Conservation (phyloP, 2,113 vertebrate species). For the Lagopus muta region DNA sequence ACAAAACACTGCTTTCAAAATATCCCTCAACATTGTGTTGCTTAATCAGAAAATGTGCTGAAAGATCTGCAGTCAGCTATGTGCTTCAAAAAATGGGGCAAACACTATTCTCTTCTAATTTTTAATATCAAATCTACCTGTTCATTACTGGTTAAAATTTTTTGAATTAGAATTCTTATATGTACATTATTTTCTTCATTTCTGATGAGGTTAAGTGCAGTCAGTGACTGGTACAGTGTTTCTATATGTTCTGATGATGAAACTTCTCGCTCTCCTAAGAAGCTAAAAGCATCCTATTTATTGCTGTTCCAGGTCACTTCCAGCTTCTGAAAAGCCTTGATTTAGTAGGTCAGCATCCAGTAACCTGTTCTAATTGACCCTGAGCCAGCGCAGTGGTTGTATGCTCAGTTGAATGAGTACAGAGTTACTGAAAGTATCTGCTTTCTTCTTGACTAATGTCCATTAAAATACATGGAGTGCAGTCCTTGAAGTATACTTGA, state of each 20-base stretch:
- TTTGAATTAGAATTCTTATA: neutral
- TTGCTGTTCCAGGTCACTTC: neutral
- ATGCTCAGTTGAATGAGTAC: fast-evolving
- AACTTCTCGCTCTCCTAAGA: too few species aligned
- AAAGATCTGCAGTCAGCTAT: neutral
- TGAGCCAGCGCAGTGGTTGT: neutral
- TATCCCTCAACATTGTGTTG: neutral
- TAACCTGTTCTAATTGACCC: neutral
- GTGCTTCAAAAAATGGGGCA: neutral
- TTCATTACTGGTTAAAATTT: neutral
- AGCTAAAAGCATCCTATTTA: neutral
- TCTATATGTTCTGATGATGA: neutral
- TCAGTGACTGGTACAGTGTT: neutral
- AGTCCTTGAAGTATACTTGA: neutral
- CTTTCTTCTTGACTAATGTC: neutral
- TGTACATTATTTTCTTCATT: neutral
- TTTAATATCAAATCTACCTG: neutral
- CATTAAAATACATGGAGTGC: neutral
- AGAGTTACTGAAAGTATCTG: neutral
- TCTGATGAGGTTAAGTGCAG: neutral
- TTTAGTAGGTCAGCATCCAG: neutral
- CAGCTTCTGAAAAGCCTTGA: neutral
- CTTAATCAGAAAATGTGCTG: neutral
- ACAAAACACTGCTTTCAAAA: neutral
- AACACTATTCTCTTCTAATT: neutral